A percentile compares a stretch with the other conserved stretches of the same genome.
These are phyloP conservation scores for Paracanthobrama guichenoti DNA, from an alignment of 2,113 vertebrate genomes.

Conservation along the genomic window DNA sequence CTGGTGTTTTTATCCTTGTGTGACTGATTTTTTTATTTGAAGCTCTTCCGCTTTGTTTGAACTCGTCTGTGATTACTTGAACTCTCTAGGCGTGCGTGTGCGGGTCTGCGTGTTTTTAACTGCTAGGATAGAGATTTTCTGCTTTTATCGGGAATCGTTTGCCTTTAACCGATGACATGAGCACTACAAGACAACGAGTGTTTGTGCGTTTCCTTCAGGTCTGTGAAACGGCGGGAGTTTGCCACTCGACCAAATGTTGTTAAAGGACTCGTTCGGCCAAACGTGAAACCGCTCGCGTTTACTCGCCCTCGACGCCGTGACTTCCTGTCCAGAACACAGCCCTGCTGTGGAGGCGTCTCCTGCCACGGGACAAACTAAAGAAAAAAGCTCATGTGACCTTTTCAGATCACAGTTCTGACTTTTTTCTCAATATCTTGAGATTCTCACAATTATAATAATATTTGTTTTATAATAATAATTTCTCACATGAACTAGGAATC, in stretches of 20 bases:
- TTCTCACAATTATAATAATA: no score
- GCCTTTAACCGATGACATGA: slow-evolving; percentile 38
- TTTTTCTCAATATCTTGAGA: no score
- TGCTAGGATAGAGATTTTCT: slow-evolving; percentile 30
- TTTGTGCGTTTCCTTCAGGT: slow-evolving; percentile 37
- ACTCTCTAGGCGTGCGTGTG: slow-evolving; percentile 43
- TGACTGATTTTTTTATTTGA: slow-evolving; percentile 24
- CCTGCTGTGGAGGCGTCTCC: no score
- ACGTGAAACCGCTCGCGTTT: neutral
- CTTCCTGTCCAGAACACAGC: neutral
- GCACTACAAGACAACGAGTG: slow-evolving; percentile 37
- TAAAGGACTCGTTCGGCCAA: neutral
- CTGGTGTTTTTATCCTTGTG: slow-evolving; percentile 42
- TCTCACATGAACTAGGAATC: no score
- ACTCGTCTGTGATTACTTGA: slow-evolving; percentile 58
- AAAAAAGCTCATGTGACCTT: no score
- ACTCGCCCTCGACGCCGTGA: no score
- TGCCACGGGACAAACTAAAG: no score
- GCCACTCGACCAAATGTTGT: slow-evolving; percentile 47
- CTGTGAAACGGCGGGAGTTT: slow-evolving; percentile 34
- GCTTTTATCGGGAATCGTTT: slow-evolving; percentile 34
- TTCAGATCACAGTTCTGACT: no score
- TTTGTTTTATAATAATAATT: no score
- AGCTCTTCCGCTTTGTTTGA: slow-evolving; percentile 17
- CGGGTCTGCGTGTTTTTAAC: slow-evolving; percentile 36